These are phyloP conservation scores for Paragorgia papillata DNA, from an alignment of 92 coral and sea anemone genomes.

Conservation along the genomic window DNA sequence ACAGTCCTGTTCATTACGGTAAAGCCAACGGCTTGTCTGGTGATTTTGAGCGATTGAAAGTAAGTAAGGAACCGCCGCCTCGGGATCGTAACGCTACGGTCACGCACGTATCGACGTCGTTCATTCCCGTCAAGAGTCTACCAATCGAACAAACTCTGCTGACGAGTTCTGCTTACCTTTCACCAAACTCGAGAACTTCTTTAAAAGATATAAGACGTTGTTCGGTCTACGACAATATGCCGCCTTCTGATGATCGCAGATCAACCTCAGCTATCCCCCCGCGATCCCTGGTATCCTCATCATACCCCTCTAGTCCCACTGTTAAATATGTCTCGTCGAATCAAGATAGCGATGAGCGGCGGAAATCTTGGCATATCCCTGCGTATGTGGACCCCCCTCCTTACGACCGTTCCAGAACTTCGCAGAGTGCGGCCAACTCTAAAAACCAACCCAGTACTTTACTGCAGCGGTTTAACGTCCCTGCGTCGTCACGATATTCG, in stretches of 20 bases:
- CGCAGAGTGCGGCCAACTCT: neutral
- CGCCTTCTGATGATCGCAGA: constrained; percentile 1
- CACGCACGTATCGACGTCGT: constrained; percentile 44
- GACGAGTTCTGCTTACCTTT: constrained; percentile 26
- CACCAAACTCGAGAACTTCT: constrained; percentile 34
- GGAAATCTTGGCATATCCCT: constrained; percentile 13
- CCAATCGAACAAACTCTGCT: constrained; percentile 22
- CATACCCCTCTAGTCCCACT: neutral
- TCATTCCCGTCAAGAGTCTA: constrained; percentile 27
- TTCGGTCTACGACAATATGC: constrained; percentile 39
- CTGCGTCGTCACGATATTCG: constrained; percentile 14
- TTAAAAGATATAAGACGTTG: constrained; percentile 22
- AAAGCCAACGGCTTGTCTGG: constrained; percentile 44
- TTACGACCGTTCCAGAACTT: constrained; percentile 5
- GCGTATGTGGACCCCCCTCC: constrained; percentile 30
- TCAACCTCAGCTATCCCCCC: constrained; percentile 8
- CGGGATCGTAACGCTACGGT: constrained; percentile 33
- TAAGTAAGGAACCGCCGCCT: neutral
- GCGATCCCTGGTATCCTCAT: neutral
- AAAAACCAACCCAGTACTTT: constrained; percentile 16
- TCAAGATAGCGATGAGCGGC: neutral
- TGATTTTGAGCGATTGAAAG: constrained; percentile 25
- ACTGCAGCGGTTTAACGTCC: constrained; percentile 39
- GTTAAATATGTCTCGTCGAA: neutral
- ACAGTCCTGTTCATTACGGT: constrained; percentile 85